Percentiles rank a stretch among this genome's conserved stretches.
Conservation (phyloP, 2,888 invertebrate species). For the Athalia circularis region DNA sequence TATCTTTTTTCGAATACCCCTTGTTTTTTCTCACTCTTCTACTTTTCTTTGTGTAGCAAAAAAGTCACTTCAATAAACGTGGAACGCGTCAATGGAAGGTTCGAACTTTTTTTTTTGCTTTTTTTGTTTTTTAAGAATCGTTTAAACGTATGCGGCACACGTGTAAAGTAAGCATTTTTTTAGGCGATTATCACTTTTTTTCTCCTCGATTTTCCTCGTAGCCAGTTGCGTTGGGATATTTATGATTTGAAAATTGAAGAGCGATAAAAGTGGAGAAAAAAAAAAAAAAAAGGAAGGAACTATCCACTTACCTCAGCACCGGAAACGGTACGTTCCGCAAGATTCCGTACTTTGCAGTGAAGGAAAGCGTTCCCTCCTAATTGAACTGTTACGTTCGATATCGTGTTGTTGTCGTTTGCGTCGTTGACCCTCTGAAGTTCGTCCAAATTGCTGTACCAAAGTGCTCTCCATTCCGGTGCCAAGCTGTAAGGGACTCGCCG, state of each 20-base stretch:
- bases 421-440: constrained; percentile 73
- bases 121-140: no score
- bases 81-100: no score
- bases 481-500: constrained; percentile 71
- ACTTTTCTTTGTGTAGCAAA: background rate
- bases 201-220: no score
- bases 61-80: no score
- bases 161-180: no score
- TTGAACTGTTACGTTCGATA: constrained; percentile 85
- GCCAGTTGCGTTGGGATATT: no score
- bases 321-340: constrained; percentile 83
- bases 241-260: no score
- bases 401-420: constrained; percentile 83
- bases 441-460: constrained; percentile 72
- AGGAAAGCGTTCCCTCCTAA: constrained; percentile 87
- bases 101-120: no score
- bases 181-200: no score
- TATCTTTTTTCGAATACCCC: background rate
- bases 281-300: background rate
- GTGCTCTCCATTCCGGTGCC: constrained; percentile 70
- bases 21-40: background rate
- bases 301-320: constrained; percentile 68
- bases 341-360: constrained; percentile 86
- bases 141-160: no score
- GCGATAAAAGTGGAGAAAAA: no score